Base-by-base conservation (phyloP, 2,888 invertebrate genomes). In the Eristalinus sepulchralis region DNA sequence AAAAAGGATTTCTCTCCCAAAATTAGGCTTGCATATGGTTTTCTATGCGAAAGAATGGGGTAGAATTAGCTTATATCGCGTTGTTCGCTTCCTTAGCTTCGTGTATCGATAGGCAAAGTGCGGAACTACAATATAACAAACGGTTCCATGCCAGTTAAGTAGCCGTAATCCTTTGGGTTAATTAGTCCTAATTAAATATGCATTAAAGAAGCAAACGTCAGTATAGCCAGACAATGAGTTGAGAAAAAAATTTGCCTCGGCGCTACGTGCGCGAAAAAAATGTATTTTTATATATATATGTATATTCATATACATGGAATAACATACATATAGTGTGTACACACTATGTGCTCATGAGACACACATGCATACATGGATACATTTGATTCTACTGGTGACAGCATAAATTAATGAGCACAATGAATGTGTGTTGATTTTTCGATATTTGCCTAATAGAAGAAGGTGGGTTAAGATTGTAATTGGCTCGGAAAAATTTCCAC, bases 131-230 rank as follows among this genome's bases (percentile, higher is more conserved):
- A 47, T 17, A 47, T 2, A n/a, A 13, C 53, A 5, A 36, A 47
- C 34, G 20, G n/a, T 11, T 34, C n/a, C 22, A 24, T 53, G n/a
- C 59, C 31, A 34, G 71, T 60, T 71, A 34, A 62, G 55, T 60
- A 22, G 47, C 53, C 79, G 68, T 85, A 84, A 88, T 87, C 89
- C 88, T 88, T 87, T 89, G 88, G 87, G 89, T 89, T 90, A 90
- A 90, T 90, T 90, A 90, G 90, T 87, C 89, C 89, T 90, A 90
- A 90, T 90, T 89, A 90, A 89, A 89, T 90, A 89, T 90, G 90
- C 89, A 90, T 89, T 89, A 89, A 86, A 86, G 86, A 66, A 86
- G 75, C 71, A 72, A 82, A 78, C 64, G 47, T 75, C 70, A 47
- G 75, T 75, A 78, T 66, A 75, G 77, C 72, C 53, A 81, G 76